A percentile compares a stretch with the other conserved stretches of the same genome.
Conservation (phyloP, 2,888 invertebrate species). For the Yponomeuta sedellus region DNA sequence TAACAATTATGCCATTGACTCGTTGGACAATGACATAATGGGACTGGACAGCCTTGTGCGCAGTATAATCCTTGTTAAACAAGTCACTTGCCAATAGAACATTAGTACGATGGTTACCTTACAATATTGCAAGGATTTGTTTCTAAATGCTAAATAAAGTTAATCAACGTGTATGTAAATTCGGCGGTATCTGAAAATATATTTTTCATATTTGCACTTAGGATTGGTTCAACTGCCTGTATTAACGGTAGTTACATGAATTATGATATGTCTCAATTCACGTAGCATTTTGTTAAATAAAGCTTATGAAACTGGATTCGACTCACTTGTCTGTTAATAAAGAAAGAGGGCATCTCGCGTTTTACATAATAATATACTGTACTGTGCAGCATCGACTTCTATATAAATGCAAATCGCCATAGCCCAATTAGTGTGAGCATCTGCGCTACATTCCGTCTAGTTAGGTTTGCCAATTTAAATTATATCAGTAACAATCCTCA, state of each 20-base stretch:
- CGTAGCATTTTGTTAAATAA: neutral
- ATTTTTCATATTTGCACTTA: too few species aligned
- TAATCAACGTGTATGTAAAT: neutral
- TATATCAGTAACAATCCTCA: conserved; percentile 7
- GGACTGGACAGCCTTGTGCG: neutral
- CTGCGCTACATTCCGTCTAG: conserved; percentile 19
- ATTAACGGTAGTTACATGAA: neutral
- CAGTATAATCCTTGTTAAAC: neutral
- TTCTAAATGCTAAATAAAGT: neutral
- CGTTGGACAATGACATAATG: neutral
- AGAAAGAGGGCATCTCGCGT: neutral
- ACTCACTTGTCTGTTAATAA: neutral
- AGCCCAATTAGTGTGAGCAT: conserved; percentile 26
- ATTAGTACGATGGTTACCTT: neutral
- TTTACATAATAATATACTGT: neutral
- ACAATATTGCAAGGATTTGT: neutral
- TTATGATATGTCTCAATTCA: neutral
- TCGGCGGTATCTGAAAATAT: too few species aligned
- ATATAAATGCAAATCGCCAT: conserved; percentile 35
- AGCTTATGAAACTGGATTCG: neutral
- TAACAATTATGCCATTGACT: neutral
- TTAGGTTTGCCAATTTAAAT: conserved; percentile 10
- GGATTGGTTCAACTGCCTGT: too few species aligned
- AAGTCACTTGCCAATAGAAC: neutral
- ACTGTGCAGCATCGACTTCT: conserved; percentile 23